Conservation (phyloP, 2,888 invertebrate genomes). For the Tipula confusa region DNA sequence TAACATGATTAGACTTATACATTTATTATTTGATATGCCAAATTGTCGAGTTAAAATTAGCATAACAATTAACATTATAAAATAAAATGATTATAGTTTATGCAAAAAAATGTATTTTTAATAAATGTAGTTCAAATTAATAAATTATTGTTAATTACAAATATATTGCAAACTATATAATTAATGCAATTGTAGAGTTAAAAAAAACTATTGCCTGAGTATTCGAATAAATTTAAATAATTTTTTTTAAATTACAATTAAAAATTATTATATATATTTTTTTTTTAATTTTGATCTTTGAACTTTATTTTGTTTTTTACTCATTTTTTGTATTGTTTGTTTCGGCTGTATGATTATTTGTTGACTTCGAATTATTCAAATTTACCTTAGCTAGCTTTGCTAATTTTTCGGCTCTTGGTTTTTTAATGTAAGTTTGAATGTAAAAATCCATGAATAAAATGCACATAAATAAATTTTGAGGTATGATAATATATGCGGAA, state of each 20-base stretch:
- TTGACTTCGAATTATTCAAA: background rate
- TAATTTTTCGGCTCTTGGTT: conserved; percentile 35
- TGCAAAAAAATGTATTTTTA: too few relatives aligned
- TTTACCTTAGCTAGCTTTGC: background rate
- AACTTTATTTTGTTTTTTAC: background rate
- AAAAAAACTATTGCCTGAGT: background rate
- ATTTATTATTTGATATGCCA: too few relatives aligned
- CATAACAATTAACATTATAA: too few relatives aligned
- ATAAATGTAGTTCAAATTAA: too few relatives aligned
- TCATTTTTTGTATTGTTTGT: background rate
- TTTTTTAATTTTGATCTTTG: background rate
- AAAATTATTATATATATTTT: too few relatives aligned
- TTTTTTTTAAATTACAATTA: background rate
- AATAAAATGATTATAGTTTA: too few relatives aligned
- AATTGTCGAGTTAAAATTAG: too few relatives aligned
- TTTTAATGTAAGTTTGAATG: conserved; percentile 56
- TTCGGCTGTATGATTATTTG: background rate
- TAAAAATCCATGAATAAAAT: conserved; percentile 64
- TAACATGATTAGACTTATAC: too few relatives aligned
- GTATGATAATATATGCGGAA: conserved; percentile 54
- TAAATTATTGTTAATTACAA: too few relatives aligned
- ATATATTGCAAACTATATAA: too few relatives aligned
- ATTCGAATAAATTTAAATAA: background rate
- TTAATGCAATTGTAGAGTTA: background rate
- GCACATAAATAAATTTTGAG: conserved; percentile 64